phyloP scores from a whole-genome alignment of 2,888 invertebrate species.

The Drosophila helvetica region DNA sequence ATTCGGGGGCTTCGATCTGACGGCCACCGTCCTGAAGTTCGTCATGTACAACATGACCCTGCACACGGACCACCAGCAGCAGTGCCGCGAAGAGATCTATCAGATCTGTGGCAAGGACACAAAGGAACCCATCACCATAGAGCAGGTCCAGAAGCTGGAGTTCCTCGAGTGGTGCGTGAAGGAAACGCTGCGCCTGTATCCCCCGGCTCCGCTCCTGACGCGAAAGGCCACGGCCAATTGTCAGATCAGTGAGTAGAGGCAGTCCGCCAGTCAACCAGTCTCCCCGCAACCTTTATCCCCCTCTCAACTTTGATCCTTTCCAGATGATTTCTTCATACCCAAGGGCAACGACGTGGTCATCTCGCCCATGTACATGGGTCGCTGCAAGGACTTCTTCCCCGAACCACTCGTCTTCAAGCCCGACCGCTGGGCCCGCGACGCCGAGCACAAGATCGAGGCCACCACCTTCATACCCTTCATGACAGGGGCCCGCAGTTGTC shows the following conservation, averaged over 20 bases:
- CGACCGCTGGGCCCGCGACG: constrained; percentile 63
- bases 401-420: constrained; percentile 56
- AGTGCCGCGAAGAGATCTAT: constrained; percentile 67
- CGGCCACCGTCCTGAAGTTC: constrained; percentile 64
- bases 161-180: constrained; percentile 76
- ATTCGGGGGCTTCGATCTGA: constrained; percentile 71
- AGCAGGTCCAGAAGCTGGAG: constrained; percentile 58
- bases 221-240: constrained; percentile 59
- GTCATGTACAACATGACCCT: constrained; percentile 69
- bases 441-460: constrained; percentile 59
- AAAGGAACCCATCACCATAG: constrained; percentile 37
- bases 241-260: constrained; percentile 54
- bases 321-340: constrained; percentile 65
- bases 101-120: constrained; percentile 60
- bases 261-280: neutral
- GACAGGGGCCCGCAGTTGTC: constrained; percentile 59
- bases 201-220: constrained; percentile 63
- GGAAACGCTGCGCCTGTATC: constrained; percentile 69
- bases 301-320: neutral
- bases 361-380: constrained; percentile 66
- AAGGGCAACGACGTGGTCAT: constrained; percentile 63
- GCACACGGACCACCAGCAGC: constrained; percentile 60
- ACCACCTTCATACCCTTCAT: constrained; percentile 66
- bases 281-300: neutral
- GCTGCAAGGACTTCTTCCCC: constrained; percentile 67